phyloP scores from a whole-genome alignment of 2,113 vertebrate species.

The Anoplopoma fimbria region DNA sequence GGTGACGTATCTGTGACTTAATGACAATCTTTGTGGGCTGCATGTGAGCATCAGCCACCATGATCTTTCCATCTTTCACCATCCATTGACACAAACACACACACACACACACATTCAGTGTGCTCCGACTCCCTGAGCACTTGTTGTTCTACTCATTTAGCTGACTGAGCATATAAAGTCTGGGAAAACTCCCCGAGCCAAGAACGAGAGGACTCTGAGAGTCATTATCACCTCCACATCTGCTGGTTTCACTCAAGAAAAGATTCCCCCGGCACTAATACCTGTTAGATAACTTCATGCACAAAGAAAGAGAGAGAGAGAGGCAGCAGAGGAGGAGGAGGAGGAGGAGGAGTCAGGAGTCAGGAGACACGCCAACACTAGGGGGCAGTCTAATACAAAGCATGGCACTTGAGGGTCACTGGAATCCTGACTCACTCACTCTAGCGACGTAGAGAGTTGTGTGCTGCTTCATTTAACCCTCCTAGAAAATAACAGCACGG shows the following conservation, averaged over 20 bases:
- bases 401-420: background rate
- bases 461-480: slow-evolving; percentile 7
- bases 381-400: slow-evolving; percentile 78
- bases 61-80: slow-evolving; percentile 62
- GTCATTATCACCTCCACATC: slow-evolving; percentile 77
- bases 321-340: background rate
- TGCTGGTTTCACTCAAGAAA: slow-evolving; percentile 70
- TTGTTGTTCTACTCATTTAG: slow-evolving; percentile 66
- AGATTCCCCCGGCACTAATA: slow-evolving; percentile 52
- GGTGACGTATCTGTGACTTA: background rate
- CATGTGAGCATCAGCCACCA: slow-evolving; percentile 28
- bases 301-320: slow-evolving; percentile 4
- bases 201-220: slow-evolving; percentile 65
- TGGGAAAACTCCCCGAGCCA: slow-evolving; percentile 70
- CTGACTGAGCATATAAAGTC: slow-evolving; percentile 66
- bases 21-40: slow-evolving; percentile 5
- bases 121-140: slow-evolving; percentile 49
- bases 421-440: background rate
- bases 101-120: slow-evolving; percentile 28
- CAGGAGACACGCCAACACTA: slow-evolving; percentile 48
- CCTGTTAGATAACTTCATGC: slow-evolving; percentile 58
- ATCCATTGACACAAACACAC: slow-evolving; percentile 22
- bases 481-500: slow-evolving; percentile 31
- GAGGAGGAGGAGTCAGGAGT: background rate
- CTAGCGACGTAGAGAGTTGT: background rate